Evolutionary conservation across 2,797 vertebrate genomes (phyloP).

Genomic region (Halcyon leucocephala): DNA sequence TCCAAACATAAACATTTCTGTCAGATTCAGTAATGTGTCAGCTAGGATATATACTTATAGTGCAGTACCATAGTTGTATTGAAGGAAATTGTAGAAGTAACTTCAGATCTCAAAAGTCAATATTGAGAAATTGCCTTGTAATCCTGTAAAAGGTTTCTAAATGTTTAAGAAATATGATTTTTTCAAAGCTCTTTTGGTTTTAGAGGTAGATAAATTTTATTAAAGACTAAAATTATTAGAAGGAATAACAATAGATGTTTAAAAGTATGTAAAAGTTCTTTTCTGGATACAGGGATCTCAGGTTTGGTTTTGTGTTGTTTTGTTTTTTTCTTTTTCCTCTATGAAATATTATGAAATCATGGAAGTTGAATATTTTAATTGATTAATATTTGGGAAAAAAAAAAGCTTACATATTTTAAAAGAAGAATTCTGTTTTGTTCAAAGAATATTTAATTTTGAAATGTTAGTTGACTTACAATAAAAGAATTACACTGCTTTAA

Average conservation of each 20-base stretch:
- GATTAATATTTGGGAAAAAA: neutral
- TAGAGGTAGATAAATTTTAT: neutral
- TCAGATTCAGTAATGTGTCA: neutral
- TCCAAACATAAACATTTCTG: neutral
- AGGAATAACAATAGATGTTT: rapidly evolving
- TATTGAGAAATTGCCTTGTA: neutral
- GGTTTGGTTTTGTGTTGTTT: neutral
- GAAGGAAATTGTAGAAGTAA: neutral
- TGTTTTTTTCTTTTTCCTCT: neutral
- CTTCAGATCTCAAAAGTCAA: neutral
- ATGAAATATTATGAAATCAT: neutral
- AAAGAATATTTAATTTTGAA: neutral
- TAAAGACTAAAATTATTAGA: neutral
- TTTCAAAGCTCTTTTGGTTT: neutral
- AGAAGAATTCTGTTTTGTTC: neutral
- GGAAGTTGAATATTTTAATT: neutral
- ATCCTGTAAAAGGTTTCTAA: neutral
- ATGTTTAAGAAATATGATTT: neutral
- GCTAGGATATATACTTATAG: neutral
- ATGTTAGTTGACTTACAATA: neutral
- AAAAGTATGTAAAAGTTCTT: neutral
- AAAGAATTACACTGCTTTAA: neutral
- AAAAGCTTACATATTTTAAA: neutral
- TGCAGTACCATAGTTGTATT: neutral
- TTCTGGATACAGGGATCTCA: neutral